These are phyloP conservation scores for Heteromyza rotundicornis DNA, from an alignment of 2,888 invertebrate genomes.

Conservation along the genomic window DNA sequence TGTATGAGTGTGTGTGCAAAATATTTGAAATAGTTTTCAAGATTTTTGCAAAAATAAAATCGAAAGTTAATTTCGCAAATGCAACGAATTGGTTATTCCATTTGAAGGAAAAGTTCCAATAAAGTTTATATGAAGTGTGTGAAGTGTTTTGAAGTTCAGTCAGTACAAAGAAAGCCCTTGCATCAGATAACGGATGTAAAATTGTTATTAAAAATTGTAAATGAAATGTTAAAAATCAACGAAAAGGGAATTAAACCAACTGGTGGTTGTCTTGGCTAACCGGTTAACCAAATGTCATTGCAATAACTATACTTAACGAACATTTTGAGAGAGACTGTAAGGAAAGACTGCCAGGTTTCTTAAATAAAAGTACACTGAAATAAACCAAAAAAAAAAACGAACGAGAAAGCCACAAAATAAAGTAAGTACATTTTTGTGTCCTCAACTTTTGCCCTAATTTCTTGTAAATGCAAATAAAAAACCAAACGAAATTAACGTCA, in stretches of 20 bases:
- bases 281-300: too few species aligned
- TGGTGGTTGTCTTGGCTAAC: too few species aligned
- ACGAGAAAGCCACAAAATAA: neutral
- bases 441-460: neutral
- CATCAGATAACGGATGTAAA: too few species aligned
- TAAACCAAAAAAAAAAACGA: neutral
- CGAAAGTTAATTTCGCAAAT: conserved; percentile 36
- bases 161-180: too few species aligned
- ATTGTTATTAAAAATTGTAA: too few species aligned
- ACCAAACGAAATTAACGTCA: conserved; percentile 3
- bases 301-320: too few species aligned
- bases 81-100: too few species aligned
- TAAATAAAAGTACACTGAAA: conserved; percentile 8
- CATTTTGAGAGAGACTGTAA: neutral
- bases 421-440: neutral
- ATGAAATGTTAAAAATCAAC: too few species aligned
- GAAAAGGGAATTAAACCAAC: too few species aligned
- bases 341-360: neutral
- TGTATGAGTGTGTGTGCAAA: conserved; percentile 23
- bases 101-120: too few species aligned
- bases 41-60: conserved; percentile 21
- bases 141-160: too few species aligned
- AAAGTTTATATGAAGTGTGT: too few species aligned
- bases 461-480: neutral
- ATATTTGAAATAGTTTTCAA: conserved; percentile 30